Base-by-base conservation (phyloP, 1,140 invertebrate genomes). In the Sarcophaga peregrina region DNA sequence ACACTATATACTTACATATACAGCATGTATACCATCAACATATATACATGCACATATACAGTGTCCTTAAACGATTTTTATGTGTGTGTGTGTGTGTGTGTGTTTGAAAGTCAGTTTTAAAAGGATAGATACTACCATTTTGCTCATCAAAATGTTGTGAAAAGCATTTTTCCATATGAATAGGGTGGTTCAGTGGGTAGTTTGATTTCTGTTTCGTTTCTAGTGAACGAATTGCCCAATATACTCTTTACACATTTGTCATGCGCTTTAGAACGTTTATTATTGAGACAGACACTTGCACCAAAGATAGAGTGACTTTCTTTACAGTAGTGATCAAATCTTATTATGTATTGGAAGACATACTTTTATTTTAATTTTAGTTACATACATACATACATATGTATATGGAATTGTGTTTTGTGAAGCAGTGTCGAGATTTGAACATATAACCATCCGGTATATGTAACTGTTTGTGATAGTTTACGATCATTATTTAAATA, bases 1-100 rank as follows among this genome's bases (percentile, higher is more conserved):
- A 83, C 37, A 76, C 37, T 73, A 73, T 54, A 17, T 68, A 20
- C 47, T 46, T 72, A 47, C 8, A 73, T 73, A 74, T 45, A 72
- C 10, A 25, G 11, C 1, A 74, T 68, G 73, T 48, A 75, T 10
- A 52, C 46, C 46, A 45, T 37, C 37, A 10, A 17, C 7, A 48
- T 73, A 25, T 8, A 45, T 58, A 58, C 45, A 15, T 58, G 5
- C 45, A 82, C 8, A 25, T 73, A 37, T 37, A 37, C 25, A 47
- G 54, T 58, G 15, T 58, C n/a, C 54, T 37, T 37, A 37, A 37
- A 37, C 25, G 4, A 37, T 4, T 2, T 37, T 1, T 37, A 37
- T 37, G 25, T 37, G 25, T 37, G 25, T 37, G 4, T 37, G 25
- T 37, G 4, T 37, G 25, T 37, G 25, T 37, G 25, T 37, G 25